Conservation (phyloP, 2,888 invertebrate genomes). For the Malthinus seriepunctatus region DNA sequence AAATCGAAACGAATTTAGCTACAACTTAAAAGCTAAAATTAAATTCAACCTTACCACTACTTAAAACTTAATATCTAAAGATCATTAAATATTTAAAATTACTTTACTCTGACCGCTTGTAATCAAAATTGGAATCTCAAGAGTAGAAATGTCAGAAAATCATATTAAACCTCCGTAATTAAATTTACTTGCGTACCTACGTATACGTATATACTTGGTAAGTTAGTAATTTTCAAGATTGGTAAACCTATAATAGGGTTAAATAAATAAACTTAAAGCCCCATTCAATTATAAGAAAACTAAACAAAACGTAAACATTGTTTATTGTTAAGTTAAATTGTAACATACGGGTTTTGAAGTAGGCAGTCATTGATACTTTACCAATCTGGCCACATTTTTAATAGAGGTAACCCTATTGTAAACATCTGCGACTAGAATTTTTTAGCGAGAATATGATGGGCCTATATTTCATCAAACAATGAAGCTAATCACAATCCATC, state of each 20-base stretch:
- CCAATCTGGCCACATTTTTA: conserved; percentile 54
- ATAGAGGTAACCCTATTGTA: conserved; percentile 39
- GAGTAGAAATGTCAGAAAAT: conserved; percentile 25
- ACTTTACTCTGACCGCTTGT: conserved; percentile 32
- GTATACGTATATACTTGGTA: background rate
- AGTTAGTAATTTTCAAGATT: conserved; percentile 17
- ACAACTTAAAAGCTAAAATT: too few species aligned
- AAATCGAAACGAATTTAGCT: too few species aligned
- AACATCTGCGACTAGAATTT: conserved; percentile 54
- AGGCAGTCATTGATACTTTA: conserved; percentile 35
- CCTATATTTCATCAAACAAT: conserved; percentile 49
- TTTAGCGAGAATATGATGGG: conserved; percentile 45
- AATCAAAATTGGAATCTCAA: conserved; percentile 33
- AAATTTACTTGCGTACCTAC: conserved; percentile 13
- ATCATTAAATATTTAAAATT: conserved; percentile 27
- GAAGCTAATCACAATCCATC: conserved; percentile 40
- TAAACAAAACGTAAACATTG: too few species aligned
- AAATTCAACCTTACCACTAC: too few species aligned
- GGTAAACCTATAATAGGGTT: background rate
- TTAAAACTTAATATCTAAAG: conserved; percentile 24
- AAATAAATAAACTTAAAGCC: too few species aligned
- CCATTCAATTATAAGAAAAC: too few species aligned
- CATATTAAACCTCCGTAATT: conserved; percentile 23
- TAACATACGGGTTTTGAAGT: conserved; percentile 32
- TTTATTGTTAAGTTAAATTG: conserved; percentile 9